phyloP scores from a whole-genome alignment of 1,140 invertebrate genomes.

The Solenopsis invicta region DNA sequence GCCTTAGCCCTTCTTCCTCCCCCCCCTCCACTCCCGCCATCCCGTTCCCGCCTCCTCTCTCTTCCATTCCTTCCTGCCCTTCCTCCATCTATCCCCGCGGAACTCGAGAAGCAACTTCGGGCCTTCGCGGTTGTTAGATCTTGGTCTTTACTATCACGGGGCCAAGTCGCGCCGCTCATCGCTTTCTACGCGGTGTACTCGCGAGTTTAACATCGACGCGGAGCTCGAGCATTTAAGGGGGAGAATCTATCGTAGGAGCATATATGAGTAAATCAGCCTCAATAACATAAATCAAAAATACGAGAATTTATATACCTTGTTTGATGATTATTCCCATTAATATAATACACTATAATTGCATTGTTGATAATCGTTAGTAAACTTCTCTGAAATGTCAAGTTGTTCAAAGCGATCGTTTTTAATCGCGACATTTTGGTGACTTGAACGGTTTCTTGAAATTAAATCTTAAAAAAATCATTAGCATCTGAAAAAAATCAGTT shows the following conservation, averaged over 20 bases:
- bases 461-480: too few species aligned
- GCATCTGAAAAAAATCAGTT: too few species aligned
- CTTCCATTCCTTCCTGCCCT: not conserved
- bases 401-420: not conserved
- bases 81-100: slow-evolving; percentile 25
- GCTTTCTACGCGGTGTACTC: slow-evolving; percentile 64
- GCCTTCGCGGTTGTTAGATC: slow-evolving; percentile 58
- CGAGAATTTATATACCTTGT: too few species aligned
- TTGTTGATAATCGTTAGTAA: not conserved
- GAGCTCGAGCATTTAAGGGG: slow-evolving; percentile 25
- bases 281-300: not conserved
- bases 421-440: not conserved
- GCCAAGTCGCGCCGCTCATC: slow-evolving; percentile 59
- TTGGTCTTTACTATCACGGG: slow-evolving; percentile 49
- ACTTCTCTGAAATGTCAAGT: not conserved
- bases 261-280: not conserved
- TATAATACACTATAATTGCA: not conserved
- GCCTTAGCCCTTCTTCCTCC: slow-evolving; percentile 74
- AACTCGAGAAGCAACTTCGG: slow-evolving; percentile 79
- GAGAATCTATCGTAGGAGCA: not conserved
- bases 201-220: slow-evolving; percentile 48
- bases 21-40: slow-evolving; percentile 13
- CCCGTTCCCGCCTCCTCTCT: not conserved
- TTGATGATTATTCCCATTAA: not conserved
- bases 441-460: not conserved